Evolutionary conservation across 2,888 invertebrate species (phyloP), one percentile per base, ranked within the genome.

Genomic region (Troides aeacus): DNA sequence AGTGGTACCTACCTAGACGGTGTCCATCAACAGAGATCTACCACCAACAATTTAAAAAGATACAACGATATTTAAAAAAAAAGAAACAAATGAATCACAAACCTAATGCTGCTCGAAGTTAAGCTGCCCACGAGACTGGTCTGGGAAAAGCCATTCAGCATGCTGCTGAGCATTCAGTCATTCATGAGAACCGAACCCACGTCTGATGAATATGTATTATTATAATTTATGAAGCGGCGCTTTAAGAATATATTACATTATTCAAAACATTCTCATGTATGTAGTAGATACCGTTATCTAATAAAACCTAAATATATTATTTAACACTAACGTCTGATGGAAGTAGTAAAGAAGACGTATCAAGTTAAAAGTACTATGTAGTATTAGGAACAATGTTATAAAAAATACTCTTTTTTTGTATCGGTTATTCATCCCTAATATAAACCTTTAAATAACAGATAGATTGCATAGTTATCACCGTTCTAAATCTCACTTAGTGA

Each of bases 151-250:
- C 68, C 74, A 71, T 64, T 70, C 65, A 71, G 72, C 72, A 73
- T 70, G 57, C 67, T 21, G 69, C 62, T 68, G 50, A 60, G 69
- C 64, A 64, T 66, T 72, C 62, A 69, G 10, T 72, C 76, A 78
- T 81, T 81, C 79, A 77, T 77, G 80, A 71, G 76, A 81, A 82
- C 72, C 71, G 77, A 73, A 77, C 77, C 79, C 73, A 80, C 81
- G 73, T 69, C 57, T 58, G 64, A 76, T 75, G 81, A 82, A 82
- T 82, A 57, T 69, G 58, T 72, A 76, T 76, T 75, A 64, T 50
- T 17, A 71, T 72, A 74, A 23, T 59, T 61, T 21, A 65, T 64
- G 63, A 68, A 61, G 61, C 39, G 17, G 56, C 67, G 60, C 66
- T 60, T 53, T 62, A 3, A 46, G 68, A 62, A 62, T 65, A 58